Evolutionary conservation across 1,140 invertebrate genomes (phyloP).

Genomic region (Colletes gigas): DNA sequence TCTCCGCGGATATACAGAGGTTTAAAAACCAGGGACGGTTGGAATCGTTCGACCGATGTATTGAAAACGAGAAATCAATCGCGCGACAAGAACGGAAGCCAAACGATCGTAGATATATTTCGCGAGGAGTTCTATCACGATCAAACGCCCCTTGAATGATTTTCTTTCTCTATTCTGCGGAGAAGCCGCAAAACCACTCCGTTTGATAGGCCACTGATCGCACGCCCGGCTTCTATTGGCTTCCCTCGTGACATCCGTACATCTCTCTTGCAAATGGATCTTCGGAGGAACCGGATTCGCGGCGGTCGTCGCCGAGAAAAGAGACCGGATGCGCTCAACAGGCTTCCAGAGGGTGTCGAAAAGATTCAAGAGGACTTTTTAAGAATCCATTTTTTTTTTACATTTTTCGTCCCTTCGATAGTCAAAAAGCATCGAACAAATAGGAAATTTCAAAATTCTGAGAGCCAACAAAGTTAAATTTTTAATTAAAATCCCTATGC

Average conservation of each 20-base stretch:
- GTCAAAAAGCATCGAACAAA: too few species aligned
- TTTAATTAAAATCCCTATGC: too few species aligned
- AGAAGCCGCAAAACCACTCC: slow-evolving; percentile 43
- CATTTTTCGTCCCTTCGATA: too few species aligned
- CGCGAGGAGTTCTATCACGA: slow-evolving; percentile 1
- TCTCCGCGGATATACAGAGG: too few species aligned
- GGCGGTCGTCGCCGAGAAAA: slow-evolving; percentile 7
- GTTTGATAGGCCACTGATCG: slow-evolving; percentile 43
- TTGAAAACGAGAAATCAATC: not conserved
- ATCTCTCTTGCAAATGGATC: slow-evolving; percentile 41
- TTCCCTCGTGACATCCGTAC: slow-evolving; percentile 9
- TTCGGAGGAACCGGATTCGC: slow-evolving; percentile 9
- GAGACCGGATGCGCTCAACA: slow-evolving; percentile 16
- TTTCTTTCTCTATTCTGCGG: slow-evolving; percentile 28
- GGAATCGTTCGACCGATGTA: not conserved
- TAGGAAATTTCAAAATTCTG: too few species aligned
- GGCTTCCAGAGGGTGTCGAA: slow-evolving; percentile 13
- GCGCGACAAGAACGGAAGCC: not conserved
- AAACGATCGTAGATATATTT: slow-evolving; percentile 14
- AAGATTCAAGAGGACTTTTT: too few species aligned
- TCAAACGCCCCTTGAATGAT: slow-evolving; percentile 29
- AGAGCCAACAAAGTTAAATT: too few species aligned
- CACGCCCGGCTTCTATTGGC: slow-evolving; percentile 19
- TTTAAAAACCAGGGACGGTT: too few species aligned
- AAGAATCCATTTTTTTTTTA: too few species aligned